Evolutionary conservation across 1,140 invertebrate species (phyloP).

Genomic region (Drosophila erecta): DNA sequence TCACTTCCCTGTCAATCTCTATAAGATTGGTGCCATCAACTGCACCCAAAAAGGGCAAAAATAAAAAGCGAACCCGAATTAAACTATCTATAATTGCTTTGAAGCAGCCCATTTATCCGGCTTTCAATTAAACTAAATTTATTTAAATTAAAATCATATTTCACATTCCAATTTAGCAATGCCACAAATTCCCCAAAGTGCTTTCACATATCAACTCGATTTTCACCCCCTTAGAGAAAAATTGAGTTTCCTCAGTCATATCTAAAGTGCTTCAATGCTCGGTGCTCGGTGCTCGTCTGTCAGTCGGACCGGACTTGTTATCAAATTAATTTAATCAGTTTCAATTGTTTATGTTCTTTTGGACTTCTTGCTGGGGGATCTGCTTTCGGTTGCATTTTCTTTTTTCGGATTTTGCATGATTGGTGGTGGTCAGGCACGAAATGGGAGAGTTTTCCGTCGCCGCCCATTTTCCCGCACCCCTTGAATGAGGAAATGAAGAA

Average conservation of each 20-base stretch:
- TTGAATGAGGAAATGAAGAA: neutral
- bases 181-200: slow-evolving; percentile 36
- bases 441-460: slow-evolving; percentile 35
- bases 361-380: slow-evolving; percentile 8
- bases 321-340: slow-evolving; percentile 81
- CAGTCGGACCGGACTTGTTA: slow-evolving; percentile 53
- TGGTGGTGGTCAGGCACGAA: slow-evolving; percentile 70
- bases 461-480: neutral
- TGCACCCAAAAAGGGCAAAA: slow-evolving; percentile 15
- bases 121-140: slow-evolving; percentile 57
- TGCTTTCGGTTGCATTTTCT: slow-evolving; percentile 21
- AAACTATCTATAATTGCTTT: slow-evolving; percentile 56
- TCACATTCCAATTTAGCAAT: slow-evolving; percentile 61
- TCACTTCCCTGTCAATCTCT: slow-evolving; percentile 11
- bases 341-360: slow-evolving; percentile 76
- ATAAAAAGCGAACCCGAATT: slow-evolving; percentile 11
- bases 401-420: slow-evolving; percentile 66
- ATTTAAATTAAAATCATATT: slow-evolving; percentile 68
- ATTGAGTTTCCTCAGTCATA: slow-evolving; percentile 42
- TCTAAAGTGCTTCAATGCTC: slow-evolving; percentile 65
- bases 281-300: slow-evolving; percentile 9
- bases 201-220: slow-evolving; percentile 15
- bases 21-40: slow-evolving; percentile 25
- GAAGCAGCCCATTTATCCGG: slow-evolving; percentile 7
- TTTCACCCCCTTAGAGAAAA: slow-evolving; percentile 36